Evolutionary conservation across 2,113 vertebrate species (phyloP).

Genomic region (Grus americana): DNA sequence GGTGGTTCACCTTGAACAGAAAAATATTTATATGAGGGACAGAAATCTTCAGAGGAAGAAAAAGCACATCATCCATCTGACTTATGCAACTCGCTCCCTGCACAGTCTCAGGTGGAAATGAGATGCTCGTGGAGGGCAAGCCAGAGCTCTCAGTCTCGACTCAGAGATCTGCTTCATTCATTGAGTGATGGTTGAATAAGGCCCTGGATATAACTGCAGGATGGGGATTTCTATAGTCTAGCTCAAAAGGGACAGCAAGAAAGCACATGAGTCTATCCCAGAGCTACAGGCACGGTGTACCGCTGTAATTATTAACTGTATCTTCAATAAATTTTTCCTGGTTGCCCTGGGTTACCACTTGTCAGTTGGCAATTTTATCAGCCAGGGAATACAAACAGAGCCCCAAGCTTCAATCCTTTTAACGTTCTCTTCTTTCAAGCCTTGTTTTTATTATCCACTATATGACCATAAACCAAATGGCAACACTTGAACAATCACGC

Average conservation of each 20-base stretch:
- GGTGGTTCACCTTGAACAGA: neutral
- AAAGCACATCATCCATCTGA: neutral
- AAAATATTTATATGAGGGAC: neutral
- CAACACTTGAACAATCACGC: neutral
- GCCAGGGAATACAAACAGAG: neutral
- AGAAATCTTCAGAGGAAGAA: neutral
- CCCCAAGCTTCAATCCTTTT: neutral
- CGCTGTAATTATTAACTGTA: conserved; percentile 12
- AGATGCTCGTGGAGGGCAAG: neutral
- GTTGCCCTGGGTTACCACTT: neutral
- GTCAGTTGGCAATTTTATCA: neutral
- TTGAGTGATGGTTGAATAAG: neutral
- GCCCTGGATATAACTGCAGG: neutral
- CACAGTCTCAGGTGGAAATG: neutral
- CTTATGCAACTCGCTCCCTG: neutral
- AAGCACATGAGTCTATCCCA: neutral
- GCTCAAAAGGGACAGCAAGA: neutral
- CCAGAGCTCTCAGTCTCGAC: neutral
- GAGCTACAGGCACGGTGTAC: neutral
- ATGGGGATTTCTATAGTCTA: neutral
- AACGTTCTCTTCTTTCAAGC: neutral
- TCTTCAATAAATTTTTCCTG: neutral
- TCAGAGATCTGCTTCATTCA: neutral
- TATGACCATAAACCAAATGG: neutral
- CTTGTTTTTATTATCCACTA: conserved; percentile 6